phyloP scores from a whole-genome alignment of 2,797 vertebrate genomes.

The Cryptoprocta ferox region DNA sequence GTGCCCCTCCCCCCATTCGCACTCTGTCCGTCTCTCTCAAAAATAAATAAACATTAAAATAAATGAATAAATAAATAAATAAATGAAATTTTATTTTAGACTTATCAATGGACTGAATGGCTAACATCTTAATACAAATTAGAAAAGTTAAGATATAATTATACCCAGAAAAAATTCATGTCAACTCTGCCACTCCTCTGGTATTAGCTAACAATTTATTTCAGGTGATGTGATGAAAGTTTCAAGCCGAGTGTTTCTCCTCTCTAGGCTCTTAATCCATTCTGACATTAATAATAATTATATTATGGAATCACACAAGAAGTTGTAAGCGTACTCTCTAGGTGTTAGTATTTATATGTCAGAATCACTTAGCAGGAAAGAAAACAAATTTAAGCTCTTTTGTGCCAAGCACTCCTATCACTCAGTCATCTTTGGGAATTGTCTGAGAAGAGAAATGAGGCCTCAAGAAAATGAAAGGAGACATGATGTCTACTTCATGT shows the following conservation, averaged over 20 bases:
- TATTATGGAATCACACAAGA: conserved; percentile 90
- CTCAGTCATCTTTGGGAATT: conserved; percentile 82
- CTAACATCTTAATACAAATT: conserved; percentile 51
- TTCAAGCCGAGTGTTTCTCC: conserved; percentile 87
- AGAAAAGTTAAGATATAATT: conserved; percentile 51
- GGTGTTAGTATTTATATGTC: conserved; percentile 91
- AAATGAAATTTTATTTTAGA: too few relatives aligned
- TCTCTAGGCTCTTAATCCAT: conserved; percentile 88
- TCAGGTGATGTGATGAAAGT: conserved; percentile 89
- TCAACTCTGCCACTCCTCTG: background rate
- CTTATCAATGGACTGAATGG: background rate
- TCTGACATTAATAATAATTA: conserved; percentile 91
- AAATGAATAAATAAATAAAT: too few relatives aligned
- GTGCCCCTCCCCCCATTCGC: too few relatives aligned
- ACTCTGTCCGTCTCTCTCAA: too few relatives aligned
- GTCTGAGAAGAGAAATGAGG: conserved; percentile 43
- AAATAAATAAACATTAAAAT: too few relatives aligned
- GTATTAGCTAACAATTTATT: conserved; percentile 63
- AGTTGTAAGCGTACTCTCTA: conserved; percentile 89
- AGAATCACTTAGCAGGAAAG: conserved; percentile 85
- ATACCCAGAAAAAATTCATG: background rate
- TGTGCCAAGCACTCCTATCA: conserved; percentile 59
- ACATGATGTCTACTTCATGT: background rate
- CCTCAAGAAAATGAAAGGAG: background rate
- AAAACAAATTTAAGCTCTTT: conserved; percentile 72